Evolutionary conservation across 2,888 invertebrate genomes (phyloP), one percentile per base, ranked within the genome.

Genomic region (Pyrochroa serraticornis): DNA sequence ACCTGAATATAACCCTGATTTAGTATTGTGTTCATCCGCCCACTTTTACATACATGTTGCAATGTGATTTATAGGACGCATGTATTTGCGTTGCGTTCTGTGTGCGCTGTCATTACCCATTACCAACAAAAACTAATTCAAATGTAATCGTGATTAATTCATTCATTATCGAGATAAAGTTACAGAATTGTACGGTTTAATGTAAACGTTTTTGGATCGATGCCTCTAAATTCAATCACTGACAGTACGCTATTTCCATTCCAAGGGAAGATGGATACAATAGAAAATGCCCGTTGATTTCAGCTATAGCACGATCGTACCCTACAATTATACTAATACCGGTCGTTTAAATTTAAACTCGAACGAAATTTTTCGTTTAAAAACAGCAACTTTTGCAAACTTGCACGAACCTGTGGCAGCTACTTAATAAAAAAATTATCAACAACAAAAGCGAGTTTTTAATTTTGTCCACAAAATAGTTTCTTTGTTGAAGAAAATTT

Each of bases 1-100:
- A 86, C 85, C 87, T 87, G 75, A 34, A 71, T 34, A 68, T 60
- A 63, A 67, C 67, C 62, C 66, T 66, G 63, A 67, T 67, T 67
- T 69, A 70, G 62, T 63, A 64, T 62, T 41, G 46, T 58, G 55
- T 35, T 58, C 54, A 50, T 62, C 60, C 58, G 56, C 56, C 67
- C 64, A 69, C 68, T 70, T 69, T 67, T 68, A 63, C 67, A 66
- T 70, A 68, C 68, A 70, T 66, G 68, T 65, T 63, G 60, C 66
- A 58, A 44, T 49, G 67, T 69, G 70, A 69, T 71, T 69, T 69
- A 70, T 68, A 58, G 64, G 62, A 53, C 55, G 61, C 55, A 54
- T 62, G 60, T 60, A 66, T 66, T 68, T 69, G 60, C 62, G 64
- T 61, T 66, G 55, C 64, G 62, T 62, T 51, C 46, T 63, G 52